phyloP scores from a whole-genome alignment of 2,113 vertebrate species.

The Cyanistes caeruleus region DNA sequence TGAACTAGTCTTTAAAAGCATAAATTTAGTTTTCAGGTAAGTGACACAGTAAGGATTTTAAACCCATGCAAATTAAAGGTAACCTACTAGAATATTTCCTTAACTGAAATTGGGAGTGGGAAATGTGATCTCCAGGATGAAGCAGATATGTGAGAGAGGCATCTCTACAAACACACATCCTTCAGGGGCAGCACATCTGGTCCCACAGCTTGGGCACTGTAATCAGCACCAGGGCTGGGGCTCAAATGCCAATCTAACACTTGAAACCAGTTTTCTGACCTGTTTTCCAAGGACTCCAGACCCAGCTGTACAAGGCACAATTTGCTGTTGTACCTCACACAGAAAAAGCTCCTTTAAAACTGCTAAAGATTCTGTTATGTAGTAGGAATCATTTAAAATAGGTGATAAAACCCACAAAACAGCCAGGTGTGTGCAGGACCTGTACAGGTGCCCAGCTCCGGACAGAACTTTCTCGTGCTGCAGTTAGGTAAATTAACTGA shows the following conservation, averaged over 20 bases:
- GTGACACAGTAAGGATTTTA: not conserved
- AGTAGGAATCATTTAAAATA: not conserved
- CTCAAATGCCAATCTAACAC: not conserved
- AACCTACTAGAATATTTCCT: not conserved
- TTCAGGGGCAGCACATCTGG: not conserved
- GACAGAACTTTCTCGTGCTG: not conserved
- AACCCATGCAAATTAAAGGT: not conserved
- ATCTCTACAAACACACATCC: rapidly evolving
- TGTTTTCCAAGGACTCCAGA: not conserved
- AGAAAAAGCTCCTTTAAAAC: not conserved
- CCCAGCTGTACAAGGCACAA: not conserved
- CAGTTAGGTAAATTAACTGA: not conserved
- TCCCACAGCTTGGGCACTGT: not conserved
- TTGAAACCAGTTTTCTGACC: not conserved
- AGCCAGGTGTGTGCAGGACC: not conserved
- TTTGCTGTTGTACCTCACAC: not conserved
- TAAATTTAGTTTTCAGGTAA: not conserved
- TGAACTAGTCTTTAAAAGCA: not conserved
- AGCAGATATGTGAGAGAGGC: not conserved
- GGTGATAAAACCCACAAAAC: not conserved
- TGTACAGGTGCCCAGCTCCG: rapidly evolving
- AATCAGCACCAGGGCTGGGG: not conserved
- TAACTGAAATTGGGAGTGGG: not conserved
- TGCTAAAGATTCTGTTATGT: rapidly evolving
- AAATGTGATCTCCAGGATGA: not conserved